A percentile compares a stretch with the other conserved stretches of the same genome.
Conservation (phyloP, 2,888 invertebrate genomes). For the Eupithecia centaureata region DNA sequence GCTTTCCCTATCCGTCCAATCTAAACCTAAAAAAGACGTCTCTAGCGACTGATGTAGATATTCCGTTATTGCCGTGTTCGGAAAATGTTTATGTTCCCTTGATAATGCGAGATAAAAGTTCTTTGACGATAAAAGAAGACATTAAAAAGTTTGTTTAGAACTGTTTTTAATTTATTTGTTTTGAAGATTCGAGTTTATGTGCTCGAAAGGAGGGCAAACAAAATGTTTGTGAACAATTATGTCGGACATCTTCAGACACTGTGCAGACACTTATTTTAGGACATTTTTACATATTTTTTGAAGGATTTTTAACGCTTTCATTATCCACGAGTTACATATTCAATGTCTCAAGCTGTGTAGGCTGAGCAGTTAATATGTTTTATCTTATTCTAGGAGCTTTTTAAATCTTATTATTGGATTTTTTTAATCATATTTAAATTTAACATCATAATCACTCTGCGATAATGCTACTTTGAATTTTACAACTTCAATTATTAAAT, state of each 20-base stretch:
- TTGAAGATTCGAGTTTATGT: conserved; percentile 15
- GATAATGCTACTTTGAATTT: no score
- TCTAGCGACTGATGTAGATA: conserved; percentile 14
- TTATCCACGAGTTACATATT: no score
- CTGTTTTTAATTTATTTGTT: conserved; percentile 36
- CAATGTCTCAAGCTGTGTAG: no score
- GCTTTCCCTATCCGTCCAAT: background rate
- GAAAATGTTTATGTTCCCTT: conserved; percentile 30
- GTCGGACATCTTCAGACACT: background rate
- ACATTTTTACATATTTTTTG: no score
- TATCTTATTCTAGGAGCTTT: no score
- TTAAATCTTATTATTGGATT: no score
- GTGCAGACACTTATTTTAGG: background rate
- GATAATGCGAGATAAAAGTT: conserved; percentile 36
- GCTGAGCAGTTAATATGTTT: no score
- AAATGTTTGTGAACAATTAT: background rate
- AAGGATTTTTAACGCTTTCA: no score
- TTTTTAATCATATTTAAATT: no score
- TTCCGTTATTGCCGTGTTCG: conserved; percentile 23
- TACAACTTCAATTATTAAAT: no score
- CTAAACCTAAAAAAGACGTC: no score
- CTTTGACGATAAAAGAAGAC: conserved; percentile 35
- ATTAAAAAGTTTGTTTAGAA: conserved; percentile 33
- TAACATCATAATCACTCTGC: no score
- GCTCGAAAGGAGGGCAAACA: conserved; percentile 3